Conservation (phyloP, 2,113 vertebrate species). For the Notarius quadriscutis region DNA sequence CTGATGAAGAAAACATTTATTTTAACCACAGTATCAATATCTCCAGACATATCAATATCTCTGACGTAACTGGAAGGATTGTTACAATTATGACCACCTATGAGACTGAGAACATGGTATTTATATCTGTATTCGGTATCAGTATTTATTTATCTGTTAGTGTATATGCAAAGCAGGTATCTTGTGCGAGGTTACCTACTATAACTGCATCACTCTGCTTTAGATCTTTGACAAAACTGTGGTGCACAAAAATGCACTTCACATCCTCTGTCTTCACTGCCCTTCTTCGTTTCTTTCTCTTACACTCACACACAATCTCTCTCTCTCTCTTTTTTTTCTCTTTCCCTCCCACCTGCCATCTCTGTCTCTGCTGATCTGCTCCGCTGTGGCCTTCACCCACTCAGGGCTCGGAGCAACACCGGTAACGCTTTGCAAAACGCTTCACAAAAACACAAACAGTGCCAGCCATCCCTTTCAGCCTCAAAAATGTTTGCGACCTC, state of each 20-base stretch:
- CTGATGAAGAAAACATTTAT: neutral
- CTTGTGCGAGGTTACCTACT: conserved; percentile 31
- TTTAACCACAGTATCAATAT: neutral
- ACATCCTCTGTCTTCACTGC: conserved; percentile 68
- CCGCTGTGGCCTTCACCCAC: conserved; percentile 76
- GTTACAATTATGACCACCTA: neutral
- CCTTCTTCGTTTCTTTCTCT: conserved; percentile 68
- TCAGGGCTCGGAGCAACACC: conserved; percentile 71
- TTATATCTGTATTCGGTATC: neutral
- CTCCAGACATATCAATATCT: neutral
- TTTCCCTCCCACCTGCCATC: conserved; percentile 66
- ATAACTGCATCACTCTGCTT: conserved; percentile 14
- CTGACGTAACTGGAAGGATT: neutral
- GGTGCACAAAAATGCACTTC: neutral
- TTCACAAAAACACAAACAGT: conserved; percentile 23
- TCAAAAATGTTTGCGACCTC: conserved; percentile 43
- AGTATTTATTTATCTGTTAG: no score
- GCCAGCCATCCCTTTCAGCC: conserved; percentile 44
- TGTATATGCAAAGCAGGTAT: neutral
- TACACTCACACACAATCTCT: conserved; percentile 38
- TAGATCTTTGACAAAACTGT: conserved; percentile 26
- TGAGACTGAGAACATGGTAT: neutral
- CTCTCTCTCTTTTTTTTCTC: conserved; percentile 68
- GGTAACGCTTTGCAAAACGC: conserved; percentile 8
- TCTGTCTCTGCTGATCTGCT: conserved; percentile 68